Evolutionary conservation across 2,113 vertebrate species (phyloP), one percentile per base, ranked within the genome.

Genomic region (Poeciliopsis turrubarensis): DNA sequence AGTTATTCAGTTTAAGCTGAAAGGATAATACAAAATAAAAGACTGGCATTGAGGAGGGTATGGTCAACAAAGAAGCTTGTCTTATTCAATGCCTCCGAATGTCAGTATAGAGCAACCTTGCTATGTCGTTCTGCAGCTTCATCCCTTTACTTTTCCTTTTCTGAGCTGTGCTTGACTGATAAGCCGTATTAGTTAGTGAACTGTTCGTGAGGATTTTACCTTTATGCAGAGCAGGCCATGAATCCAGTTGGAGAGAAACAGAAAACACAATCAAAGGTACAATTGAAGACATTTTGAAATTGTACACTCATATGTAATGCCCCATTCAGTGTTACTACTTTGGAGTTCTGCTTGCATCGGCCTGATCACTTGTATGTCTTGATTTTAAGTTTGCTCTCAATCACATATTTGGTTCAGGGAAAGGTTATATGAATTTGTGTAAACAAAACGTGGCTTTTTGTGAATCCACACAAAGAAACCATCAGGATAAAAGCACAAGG

Each of bases 161-260:
- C 65, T 82, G 68, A 82, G 83, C 90, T 91, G 92, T 84, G 84
- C 62, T 60, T 75, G 76, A 79, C 90, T 88, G 91, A 93, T 93
- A 93, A 93, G 81, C 65, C 88, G 87, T 85, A 90, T 91, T 89
- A 92, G 86, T 75, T 47, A 77, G 37, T 78, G 78, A 84, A 78
- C 73, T 92, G 81, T 89, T 78, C 88, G 74, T 81, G 82, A 84
- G 91, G 86, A 77, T 89, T 77, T 89, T 83, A 80, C 80, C 67
- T 86, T 82, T 89, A 80, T 90, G 83, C 78, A 85, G 87, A 91
- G 89, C 87, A 89, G 90, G 87, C 90, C 88, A 86, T 81, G 65
- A 86, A 92, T 92, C 87, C 70, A 62, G 77, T 68, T 70, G 76
- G 72, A 81, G 70, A 82, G 68, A 84, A 77, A 75, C 72, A 65